Base-by-base conservation (phyloP, 2,113 vertebrate species). In the Ochotona curzoniae region DNA sequence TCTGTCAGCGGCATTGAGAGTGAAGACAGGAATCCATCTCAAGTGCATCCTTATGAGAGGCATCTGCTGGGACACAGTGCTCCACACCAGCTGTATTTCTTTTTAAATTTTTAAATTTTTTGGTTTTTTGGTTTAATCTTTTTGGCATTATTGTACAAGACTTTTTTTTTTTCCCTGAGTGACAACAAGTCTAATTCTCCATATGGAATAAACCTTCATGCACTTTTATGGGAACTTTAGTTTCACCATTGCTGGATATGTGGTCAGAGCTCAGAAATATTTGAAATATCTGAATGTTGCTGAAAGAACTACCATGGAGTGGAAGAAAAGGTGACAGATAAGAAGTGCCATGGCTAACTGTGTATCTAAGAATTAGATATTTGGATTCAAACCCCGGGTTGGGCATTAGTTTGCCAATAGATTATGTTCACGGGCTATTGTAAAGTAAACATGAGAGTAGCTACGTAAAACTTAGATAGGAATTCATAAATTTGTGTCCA, bases 131-230 rank as follows among this genome's bases (percentile, higher is more conserved):
- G 38, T 61, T 14, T 57, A 18, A 26, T 63, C 26, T 26, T 74
- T 47, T 80, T 30, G 61, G 1, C 10, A 69, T 2, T 35, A 9
- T 89, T 66, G 13, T 38, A 7, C 18, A 57, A 17, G 54, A 7
- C 63, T 25, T 57, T 7, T 81, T 25, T 63, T 51, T 71, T 89
- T 75, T 30, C 93, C 70, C 89, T 73, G 15, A 73, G n/a, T 74
- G 25, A 82, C 11, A 11, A 30, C 18, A 73, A 47, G 32, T 83
- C 25, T 44, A n/a, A 73, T 35, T 89, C 30, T 89, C 25, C 38
- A n/a, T 9, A 8, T 75, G 15, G 13, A 44, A 21, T 67, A 83
- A 83, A 32, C 2, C 14, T 69, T 82, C 12, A n/a, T 51, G 26
- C 1, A 7, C 85, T 90, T 35, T 74, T 70, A 60, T 7, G 73